Evolutionary conservation across 2,888 invertebrate genomes (phyloP), one percentile per base, ranked within the genome.

Genomic region (Eilema sororculum): DNA sequence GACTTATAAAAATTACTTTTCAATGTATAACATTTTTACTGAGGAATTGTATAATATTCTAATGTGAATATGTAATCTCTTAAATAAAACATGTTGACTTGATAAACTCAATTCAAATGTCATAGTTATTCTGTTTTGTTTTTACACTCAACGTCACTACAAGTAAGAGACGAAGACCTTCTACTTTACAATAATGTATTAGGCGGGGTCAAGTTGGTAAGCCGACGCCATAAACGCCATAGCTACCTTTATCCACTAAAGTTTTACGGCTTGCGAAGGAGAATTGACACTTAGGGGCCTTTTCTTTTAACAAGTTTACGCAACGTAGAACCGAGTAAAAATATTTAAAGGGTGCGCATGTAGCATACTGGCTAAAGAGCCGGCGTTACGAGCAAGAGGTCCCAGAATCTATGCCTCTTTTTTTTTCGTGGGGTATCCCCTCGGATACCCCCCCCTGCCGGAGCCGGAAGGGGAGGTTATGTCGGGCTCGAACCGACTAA

Each of bases 191-290:
- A 56, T 56, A 64, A 65, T 67, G 37, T 57, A 64, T 67, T 64
- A 71, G 65, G 41, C 41, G 59, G 64, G 67, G 63, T 71, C 67
- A 67, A 67, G 64, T 71, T 62, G 67, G 64, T 71, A 67, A 71
- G 52, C 63, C 59, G 52, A 46, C 67, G 25, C 65, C 59, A 64
- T 71, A 64, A 67, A 71, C 71, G 64, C 60, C 41, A 41, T 67
- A 66, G 52, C 56, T 24, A 60, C 67, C 67, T 71, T 64, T 56
- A 67, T 58, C 67, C 52, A 52, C 63, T 59, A 60, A 67, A 71
- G 56, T 71, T 67, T 71, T 60, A 67, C 56, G 37, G 56, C 64
- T 64, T 65, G 62, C 20, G 57, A 56, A 71, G 56, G 67, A 60
- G 60, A 67, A 64, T 64, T 64, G 59, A 67, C 67, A 67, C 58